These are phyloP conservation scores for Leptinotarsa tumamoca DNA, from an alignment of 2,888 invertebrate genomes.

Conservation along the genomic window DNA sequence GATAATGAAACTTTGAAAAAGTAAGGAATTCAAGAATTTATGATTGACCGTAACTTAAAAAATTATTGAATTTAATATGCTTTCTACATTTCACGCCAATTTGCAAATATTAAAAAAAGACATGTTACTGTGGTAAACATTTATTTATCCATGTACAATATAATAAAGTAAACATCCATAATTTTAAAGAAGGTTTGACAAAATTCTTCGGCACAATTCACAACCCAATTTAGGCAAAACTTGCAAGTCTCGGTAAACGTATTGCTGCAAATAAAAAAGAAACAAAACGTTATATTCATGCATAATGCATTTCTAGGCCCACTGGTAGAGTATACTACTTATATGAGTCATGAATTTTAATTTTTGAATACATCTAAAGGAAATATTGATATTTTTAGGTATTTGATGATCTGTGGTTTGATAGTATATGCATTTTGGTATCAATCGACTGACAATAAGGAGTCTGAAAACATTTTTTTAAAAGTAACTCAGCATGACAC, in stretches of 20 bases:
- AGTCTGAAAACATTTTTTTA: no score
- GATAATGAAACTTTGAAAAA: no score
- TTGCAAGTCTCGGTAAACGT: background rate
- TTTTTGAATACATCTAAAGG: no score
- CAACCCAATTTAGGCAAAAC: conserved; percentile 10
- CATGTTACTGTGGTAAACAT: background rate
- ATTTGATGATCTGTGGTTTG: background rate
- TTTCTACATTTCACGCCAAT: background rate
- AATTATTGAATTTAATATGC: background rate
- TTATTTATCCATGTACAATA: background rate
- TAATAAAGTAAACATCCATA: background rate
- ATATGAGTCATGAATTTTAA: background rate
- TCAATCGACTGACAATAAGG: no score
- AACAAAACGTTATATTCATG: background rate
- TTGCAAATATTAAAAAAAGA: background rate
- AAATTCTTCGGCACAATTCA: conserved; percentile 1
- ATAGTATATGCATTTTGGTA: no score
- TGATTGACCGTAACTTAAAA: no score
- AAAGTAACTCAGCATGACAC: no score
- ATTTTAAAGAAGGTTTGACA: background rate
- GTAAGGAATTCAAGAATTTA: no score
- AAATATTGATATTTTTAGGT: background rate
- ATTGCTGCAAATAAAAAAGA: conserved; percentile 7
- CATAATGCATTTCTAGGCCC: background rate
- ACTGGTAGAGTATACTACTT: background rate